Evolutionary conservation across 2,113 vertebrate species (phyloP).

Genomic region (Mastomys natalensis): DNA sequence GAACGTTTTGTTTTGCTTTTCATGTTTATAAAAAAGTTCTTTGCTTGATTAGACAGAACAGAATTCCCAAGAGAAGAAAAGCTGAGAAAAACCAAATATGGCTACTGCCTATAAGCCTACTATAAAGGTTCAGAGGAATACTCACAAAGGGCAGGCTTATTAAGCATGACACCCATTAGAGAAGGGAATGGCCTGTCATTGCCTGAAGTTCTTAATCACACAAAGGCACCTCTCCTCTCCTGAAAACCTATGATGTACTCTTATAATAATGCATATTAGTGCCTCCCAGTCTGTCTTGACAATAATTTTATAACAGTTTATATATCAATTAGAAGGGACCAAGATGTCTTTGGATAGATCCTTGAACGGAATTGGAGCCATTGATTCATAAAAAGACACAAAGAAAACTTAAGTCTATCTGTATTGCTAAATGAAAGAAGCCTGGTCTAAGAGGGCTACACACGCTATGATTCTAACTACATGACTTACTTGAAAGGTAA

Average conservation of each 20-base stretch:
- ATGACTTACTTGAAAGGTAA: not conserved
- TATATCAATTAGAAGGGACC: not conserved
- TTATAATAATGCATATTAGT: not conserved
- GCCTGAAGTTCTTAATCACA: not conserved
- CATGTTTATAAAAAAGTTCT: conserved; percentile 17
- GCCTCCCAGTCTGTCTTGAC: not conserved
- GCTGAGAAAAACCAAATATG: not conserved
- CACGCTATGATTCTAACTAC: not conserved
- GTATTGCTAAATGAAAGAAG: not conserved
- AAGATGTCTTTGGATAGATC: not conserved
- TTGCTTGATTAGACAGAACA: not conserved
- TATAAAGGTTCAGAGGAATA: not conserved
- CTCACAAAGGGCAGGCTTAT: not conserved
- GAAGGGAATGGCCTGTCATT: not conserved
- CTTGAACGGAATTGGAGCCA: not conserved
- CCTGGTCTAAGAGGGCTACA: not conserved
- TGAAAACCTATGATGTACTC: not conserved
- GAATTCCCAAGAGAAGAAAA: conserved; percentile 23
- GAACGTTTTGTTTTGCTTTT: not conserved
- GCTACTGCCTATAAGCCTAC: not conserved
- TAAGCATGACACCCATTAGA: not conserved
- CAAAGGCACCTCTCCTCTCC: not conserved
- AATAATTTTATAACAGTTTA: not conserved
- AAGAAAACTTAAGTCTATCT: not conserved
- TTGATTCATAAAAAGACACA: not conserved